These are phyloP conservation scores for Cheiracanthium punctorium DNA, from an alignment of 2,888 invertebrate species.

Conservation along the genomic window DNA sequence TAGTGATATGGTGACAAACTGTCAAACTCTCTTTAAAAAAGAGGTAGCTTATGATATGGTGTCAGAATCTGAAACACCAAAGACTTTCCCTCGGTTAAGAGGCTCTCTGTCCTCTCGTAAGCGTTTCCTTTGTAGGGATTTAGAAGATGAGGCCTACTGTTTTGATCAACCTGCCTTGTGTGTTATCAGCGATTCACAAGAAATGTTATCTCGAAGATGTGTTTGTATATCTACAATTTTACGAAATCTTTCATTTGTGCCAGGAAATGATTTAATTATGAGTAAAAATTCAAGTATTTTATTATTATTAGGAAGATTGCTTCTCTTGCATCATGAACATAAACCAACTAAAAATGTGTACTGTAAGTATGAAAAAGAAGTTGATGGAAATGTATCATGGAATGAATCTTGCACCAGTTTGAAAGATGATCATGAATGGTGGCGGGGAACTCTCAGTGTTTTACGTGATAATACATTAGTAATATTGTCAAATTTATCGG, in stretches of 20 bases:
- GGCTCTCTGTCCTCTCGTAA: slow-evolving; percentile 88
- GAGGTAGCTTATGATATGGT: background rate
- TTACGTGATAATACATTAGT: slow-evolving; percentile 97
- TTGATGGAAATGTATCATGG: slow-evolving; percentile 50
- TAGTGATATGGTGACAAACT: slow-evolving; percentile 61
- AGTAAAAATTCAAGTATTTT: slow-evolving; percentile 91
- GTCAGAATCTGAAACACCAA: background rate
- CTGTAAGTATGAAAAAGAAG: slow-evolving; percentile 78
- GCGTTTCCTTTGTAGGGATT: slow-evolving; percentile 86
- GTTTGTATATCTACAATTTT: slow-evolving; percentile 96
- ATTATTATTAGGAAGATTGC: slow-evolving; percentile 90
- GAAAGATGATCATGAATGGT: slow-evolving; percentile 77
- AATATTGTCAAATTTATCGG: slow-evolving; percentile 94
- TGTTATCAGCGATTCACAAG: slow-evolving; percentile 89
- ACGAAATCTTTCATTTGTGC: slow-evolving; percentile 97
- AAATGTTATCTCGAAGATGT: slow-evolving; percentile 90
- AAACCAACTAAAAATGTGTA: slow-evolving; percentile 87
- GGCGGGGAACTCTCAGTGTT: slow-evolving; percentile 95
- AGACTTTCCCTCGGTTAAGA: slow-evolving; percentile 78
- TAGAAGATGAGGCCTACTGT: slow-evolving; percentile 94
- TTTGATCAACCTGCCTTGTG: slow-evolving; percentile 92
- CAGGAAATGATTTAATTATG: slow-evolving; percentile 95
- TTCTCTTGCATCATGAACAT: slow-evolving; percentile 94
- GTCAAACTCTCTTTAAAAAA: slow-evolving; percentile 47
- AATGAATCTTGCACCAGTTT: slow-evolving; percentile 85